Evolutionary conservation across 2,113 vertebrate species (phyloP).

Genomic region (Zosterops pallidus): DNA sequence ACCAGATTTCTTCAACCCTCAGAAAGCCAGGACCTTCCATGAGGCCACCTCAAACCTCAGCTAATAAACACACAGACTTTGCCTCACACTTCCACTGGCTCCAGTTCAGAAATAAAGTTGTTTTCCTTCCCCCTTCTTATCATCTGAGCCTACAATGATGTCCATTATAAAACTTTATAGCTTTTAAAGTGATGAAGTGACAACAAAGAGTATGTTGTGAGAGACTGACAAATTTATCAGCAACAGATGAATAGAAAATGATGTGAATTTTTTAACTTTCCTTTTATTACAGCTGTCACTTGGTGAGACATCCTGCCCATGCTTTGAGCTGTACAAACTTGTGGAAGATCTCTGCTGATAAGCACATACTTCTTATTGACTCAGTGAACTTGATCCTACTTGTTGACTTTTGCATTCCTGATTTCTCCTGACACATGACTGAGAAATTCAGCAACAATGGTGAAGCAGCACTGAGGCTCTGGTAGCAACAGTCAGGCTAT

Average conservation of each 20-base stretch:
- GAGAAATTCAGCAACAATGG: neutral
- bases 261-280: neutral
- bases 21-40: neutral
- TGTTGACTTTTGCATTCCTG: constrained; percentile 28
- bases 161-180: neutral
- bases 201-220: neutral
- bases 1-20: neutral
- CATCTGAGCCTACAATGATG: neutral
- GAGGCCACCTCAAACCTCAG: neutral
- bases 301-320: neutral
- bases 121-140: neutral
- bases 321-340: neutral
- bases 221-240: constrained; percentile 44
- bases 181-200: constrained; percentile 35
- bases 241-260: neutral
- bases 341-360: constrained; percentile 43
- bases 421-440: neutral
- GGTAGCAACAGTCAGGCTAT: neutral
- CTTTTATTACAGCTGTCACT: constrained; percentile 2
- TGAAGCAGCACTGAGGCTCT: neutral
- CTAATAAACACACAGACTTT: neutral
- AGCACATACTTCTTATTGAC: constrained; percentile 25
- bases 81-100: neutral
- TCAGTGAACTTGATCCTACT: constrained; percentile 28
- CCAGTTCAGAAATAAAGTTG: constrained; percentile 5